Percentiles rank a stretch among this genome's conserved stretches.
These are phyloP conservation scores for Dinothrombium tinctorium DNA, from an alignment of 1,140 invertebrate species.

Conservation along the genomic window DNA sequence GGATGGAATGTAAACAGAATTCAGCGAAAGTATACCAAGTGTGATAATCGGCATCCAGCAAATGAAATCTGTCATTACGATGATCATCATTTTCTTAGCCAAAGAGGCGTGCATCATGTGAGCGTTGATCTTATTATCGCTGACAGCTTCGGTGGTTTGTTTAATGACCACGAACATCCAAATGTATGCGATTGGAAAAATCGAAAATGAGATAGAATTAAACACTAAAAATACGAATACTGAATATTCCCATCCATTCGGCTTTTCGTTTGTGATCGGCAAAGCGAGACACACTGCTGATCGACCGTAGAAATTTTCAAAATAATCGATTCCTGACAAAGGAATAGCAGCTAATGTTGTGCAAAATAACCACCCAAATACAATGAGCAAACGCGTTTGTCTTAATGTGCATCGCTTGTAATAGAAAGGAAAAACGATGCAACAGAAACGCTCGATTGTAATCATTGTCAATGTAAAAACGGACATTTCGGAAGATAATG, in stretches of 20 bases:
- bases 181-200: slow-evolving; percentile 29
- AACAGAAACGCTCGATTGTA: slow-evolving; percentile 30
- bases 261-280: slow-evolving; percentile 29
- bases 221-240: slow-evolving; percentile 30
- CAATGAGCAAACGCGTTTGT: slow-evolving; percentile 29
- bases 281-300: slow-evolving; percentile 33
- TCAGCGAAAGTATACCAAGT: slow-evolving; percentile 9
- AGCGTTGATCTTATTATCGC: slow-evolving; percentile 21
- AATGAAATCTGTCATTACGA: slow-evolving; percentile 31
- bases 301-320: slow-evolving; percentile 28
- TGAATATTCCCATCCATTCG: slow-evolving; percentile 34
- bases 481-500: slow-evolving; percentile 37
- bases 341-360: slow-evolving; percentile 29
- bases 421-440: slow-evolving; percentile 30
- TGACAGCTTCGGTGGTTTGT: slow-evolving; percentile 24
- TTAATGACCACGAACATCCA: slow-evolving; percentile 31
- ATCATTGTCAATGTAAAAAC: slow-evolving; percentile 35
- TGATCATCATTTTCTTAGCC: slow-evolving; percentile 29
- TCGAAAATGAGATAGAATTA: slow-evolving; percentile 28
- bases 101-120: slow-evolving; percentile 30
- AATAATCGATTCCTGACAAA: slow-evolving; percentile 12
- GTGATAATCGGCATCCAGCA: slow-evolving; percentile 42
- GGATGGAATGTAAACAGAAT: slow-evolving; percentile 7
- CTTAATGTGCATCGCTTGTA: slow-evolving; percentile 29
- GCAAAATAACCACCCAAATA: slow-evolving; percentile 36